These are phyloP conservation scores for Phasianus colchicus DNA, from an alignment of 2,113 vertebrate species.

Conservation along the genomic window DNA sequence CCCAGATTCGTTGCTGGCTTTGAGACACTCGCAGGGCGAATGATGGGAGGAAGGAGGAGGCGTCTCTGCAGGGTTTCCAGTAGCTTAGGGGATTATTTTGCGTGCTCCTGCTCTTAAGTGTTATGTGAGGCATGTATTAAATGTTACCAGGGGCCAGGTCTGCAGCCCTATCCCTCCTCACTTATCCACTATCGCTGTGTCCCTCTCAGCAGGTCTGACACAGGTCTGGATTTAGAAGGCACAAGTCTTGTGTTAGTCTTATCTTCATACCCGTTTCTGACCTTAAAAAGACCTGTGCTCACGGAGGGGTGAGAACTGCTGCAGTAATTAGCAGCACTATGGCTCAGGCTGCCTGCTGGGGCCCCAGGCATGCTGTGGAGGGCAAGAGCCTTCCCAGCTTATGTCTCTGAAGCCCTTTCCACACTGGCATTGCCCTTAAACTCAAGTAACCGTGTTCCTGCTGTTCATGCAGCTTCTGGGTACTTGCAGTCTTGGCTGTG, in stretches of 20 bases:
- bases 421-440: rapidly evolving
- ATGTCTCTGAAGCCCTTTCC: background rate
- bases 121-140: conserved; percentile 46
- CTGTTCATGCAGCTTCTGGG: rapidly evolving
- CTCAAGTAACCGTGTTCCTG: background rate
- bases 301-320: background rate
- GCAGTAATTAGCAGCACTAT: background rate
- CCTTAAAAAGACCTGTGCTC: background rate
- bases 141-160: background rate
- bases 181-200: background rate
- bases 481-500: rapidly evolving
- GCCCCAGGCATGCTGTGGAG: rapidly evolving
- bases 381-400: background rate
- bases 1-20: background rate
- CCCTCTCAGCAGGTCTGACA: background rate
- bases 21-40: background rate
- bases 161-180: background rate
- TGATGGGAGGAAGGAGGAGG: background rate
- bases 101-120: conserved; percentile 28
- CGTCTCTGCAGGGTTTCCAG: conserved; percentile 16
- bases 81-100: conserved; percentile 59
- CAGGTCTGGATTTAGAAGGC: conserved; percentile 10
- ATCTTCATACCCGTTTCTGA: background rate
- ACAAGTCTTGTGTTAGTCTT: background rate
- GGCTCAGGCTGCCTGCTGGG: background rate